phyloP scores from a whole-genome alignment of 2,113 vertebrate genomes.

The Marmota flaviventris region DNA sequence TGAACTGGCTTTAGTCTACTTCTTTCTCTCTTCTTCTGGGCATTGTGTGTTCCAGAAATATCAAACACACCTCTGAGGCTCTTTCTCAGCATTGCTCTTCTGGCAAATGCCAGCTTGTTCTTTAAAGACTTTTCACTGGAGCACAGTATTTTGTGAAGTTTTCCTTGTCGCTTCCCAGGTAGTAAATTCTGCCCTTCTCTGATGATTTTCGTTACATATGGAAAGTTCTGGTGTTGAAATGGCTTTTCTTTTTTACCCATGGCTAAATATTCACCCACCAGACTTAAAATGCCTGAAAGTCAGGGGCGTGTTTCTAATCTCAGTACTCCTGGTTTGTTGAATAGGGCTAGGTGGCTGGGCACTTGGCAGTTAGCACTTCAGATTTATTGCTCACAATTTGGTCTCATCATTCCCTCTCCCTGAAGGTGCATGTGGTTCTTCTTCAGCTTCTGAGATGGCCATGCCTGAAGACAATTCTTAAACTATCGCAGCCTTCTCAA shows the following conservation, averaged over 20 bases:
- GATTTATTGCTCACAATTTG: not conserved
- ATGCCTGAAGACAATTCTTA: constrained; percentile 26
- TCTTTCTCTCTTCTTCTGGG: constrained; percentile 29
- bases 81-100: not conserved
- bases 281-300: not conserved
- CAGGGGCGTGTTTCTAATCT: not conserved
- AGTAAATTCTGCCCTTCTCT: constrained; percentile 10
- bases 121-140: constrained; percentile 53
- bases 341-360: not conserved
- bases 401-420: not conserved
- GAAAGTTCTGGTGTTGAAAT: constrained; percentile 17
- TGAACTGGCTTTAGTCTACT: not conserved
- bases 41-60: constrained; percentile 57
- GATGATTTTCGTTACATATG: not conserved
- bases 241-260: constrained; percentile 12
- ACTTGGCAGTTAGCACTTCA: not conserved
- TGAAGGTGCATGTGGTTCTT: not conserved
- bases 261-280: not conserved
- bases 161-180: constrained; percentile 37
- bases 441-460: not conserved
- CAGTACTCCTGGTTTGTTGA: not conserved
- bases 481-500: not conserved
- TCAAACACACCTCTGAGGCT: not conserved
- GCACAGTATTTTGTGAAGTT: constrained; percentile 6
- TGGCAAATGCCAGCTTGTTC: constrained; percentile 53